Base-by-base conservation (phyloP, 2,797 vertebrate genomes). In the Tokudaia tokunoshimensis region DNA sequence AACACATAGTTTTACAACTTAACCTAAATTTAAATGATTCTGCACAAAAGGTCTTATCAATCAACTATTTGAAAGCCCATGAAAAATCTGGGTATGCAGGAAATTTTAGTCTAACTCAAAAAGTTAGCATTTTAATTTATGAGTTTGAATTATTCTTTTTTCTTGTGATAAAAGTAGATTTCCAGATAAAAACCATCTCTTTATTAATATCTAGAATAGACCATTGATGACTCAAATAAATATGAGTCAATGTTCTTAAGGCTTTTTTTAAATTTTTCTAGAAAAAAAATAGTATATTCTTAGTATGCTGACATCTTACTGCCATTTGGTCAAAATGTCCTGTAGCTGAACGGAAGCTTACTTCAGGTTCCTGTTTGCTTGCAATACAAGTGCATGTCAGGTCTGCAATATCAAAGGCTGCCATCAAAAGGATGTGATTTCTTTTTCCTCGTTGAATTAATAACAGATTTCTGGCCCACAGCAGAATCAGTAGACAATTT, bases 21-120 rank as follows among this genome's bases (percentile, higher is more conserved):
- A 34, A 47, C 74, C 26, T 86, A 75, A 95, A 92, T 80, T 80
- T 22, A 94, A 97, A 75, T 91, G n/a, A 82, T 34, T 65, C 50
- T 24, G 67, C 17, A 61, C 31, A 82, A 44, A 55, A 92, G 4
- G n/a, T 78, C 24, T 82, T 26, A 55, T 79, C 74, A 87, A 76
- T 55, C 31, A 86, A 34, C 11, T 70, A 26, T 26, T 90, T 41
- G 80, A 31, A 84, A 91, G 3, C 0, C 0, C 55, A 89, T 89
- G 61, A 80, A 4, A 19, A 83, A 17, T n/a, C 82, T 86, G 63
- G 44, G 17, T 72, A 81, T 84, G 31, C 31, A 44, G 19, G 63
- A 86, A 22, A 78, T 79, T 87, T 96, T 59, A 41, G 4, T 76
- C 34, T 41, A 44, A 76, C n/a, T 94, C 9, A 84, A 65, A 91